Conservation (phyloP, 2,888 invertebrate species). For the Amitus sp. region DNA sequence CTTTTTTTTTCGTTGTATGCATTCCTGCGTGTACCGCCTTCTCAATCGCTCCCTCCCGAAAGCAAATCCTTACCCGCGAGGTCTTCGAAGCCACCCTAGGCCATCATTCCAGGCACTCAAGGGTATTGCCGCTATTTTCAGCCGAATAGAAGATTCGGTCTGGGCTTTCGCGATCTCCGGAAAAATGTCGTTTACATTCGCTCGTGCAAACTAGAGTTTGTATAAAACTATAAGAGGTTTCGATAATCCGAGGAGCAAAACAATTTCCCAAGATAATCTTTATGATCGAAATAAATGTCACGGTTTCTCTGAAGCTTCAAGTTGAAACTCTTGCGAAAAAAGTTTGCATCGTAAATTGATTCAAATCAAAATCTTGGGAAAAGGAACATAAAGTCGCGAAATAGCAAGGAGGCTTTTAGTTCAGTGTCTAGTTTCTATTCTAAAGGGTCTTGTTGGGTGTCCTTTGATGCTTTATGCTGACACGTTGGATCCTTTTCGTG, state of each 20-base stretch:
- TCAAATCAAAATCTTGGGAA: neutral
- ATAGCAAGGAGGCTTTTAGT: conserved; percentile 36
- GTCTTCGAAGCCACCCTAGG: conserved; percentile 42
- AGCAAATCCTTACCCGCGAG: conserved; percentile 57
- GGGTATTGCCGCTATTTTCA: conserved; percentile 59
- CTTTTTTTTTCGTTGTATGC: too few relatives aligned
- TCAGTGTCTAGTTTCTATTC: conserved; percentile 48
- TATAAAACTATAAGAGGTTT: too few relatives aligned
- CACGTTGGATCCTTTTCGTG: conserved; percentile 48
- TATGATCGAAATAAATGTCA: too few relatives aligned
- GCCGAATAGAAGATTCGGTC: conserved; percentile 40
- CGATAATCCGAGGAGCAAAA: too few relatives aligned
- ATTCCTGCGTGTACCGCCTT: conserved; percentile 53
- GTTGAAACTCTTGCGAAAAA: too few relatives aligned
- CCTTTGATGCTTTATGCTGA: conserved; percentile 58
- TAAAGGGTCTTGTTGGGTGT: conserved; percentile 48
- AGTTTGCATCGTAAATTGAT: neutral
- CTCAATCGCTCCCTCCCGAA: conserved; percentile 53
- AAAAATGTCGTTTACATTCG: conserved; percentile 52
- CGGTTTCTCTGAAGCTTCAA: too few relatives aligned
- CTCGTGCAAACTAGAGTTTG: conserved; percentile 39
- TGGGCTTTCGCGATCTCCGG: conserved; percentile 44
- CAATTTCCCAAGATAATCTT: too few relatives aligned
- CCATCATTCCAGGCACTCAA: conserved; percentile 57
- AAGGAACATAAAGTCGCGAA: conserved; percentile 22